Evolutionary conservation across 37 sponge, comb jelly and placozoan genomes (phyloP).

Genomic region (Oopsacas minuta): DNA sequence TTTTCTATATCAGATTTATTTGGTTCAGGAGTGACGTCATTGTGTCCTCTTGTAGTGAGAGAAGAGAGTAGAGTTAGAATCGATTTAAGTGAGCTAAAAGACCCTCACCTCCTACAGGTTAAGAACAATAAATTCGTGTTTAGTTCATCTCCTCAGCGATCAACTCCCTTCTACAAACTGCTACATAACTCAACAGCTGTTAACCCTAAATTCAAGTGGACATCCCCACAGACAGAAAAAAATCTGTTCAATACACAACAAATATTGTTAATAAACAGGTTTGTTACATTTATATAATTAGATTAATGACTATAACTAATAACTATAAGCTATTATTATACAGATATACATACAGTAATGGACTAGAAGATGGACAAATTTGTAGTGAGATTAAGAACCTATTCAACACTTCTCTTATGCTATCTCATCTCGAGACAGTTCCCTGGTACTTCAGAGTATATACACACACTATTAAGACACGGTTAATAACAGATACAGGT

Average conservation of each 20-base stretch:
- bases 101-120: not conserved
- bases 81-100: not conserved
- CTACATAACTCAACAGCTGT: not conserved
- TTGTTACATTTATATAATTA: not conserved
- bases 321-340: too few relatives aligned
- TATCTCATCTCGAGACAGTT: constrained; percentile 52
- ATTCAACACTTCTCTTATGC: not conserved
- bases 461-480: constrained; percentile 53
- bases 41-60: constrained; percentile 49
- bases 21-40: constrained; percentile 24
- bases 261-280: not conserved
- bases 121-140: not conserved
- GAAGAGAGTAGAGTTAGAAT: not conserved
- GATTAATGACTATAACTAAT: not conserved
- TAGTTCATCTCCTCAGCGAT: not conserved
- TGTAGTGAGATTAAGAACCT: constrained; percentile 40
- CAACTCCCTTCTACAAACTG: not conserved
- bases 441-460: constrained; percentile 88
- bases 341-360: constrained; percentile 30
- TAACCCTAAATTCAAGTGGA: not conserved
- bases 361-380: constrained; percentile 66
- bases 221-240: not conserved
- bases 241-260: not conserved
- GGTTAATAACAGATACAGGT: not conserved
- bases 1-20: constrained; percentile 47